Evolutionary conservation across 2,113 vertebrate genomes (phyloP).

Genomic region (Oryzias javanicus): DNA sequence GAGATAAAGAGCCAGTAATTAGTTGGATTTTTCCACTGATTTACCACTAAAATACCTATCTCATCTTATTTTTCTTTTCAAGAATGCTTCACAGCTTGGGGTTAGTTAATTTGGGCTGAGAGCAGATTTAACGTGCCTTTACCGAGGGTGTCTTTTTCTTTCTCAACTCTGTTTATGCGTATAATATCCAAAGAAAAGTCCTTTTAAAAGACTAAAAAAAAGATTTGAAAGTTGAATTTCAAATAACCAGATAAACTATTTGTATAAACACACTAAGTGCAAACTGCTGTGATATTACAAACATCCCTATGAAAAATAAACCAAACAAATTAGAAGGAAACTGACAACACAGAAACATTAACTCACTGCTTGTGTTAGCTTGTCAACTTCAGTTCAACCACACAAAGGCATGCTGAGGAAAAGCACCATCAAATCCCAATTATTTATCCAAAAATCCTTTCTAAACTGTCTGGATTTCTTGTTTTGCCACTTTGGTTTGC

Average conservation of each 20-base stretch:
- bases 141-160: too few species aligned
- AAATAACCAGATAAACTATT: constrained; percentile 10
- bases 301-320: neutral
- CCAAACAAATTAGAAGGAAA: neutral
- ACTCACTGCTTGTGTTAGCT: constrained; percentile 6
- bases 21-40: constrained; percentile 47
- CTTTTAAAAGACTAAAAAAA: constrained; percentile 1
- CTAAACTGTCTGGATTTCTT: constrained; percentile 42
- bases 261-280: neutral
- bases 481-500: constrained; percentile 49
- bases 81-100: too few species aligned
- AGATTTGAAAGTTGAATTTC: constrained; percentile 12
- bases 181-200: neutral
- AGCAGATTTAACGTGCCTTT: too few species aligned
- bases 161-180: neutral
- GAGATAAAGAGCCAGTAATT: constrained; percentile 24
- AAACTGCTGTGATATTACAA: constrained; percentile 4
- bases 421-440: constrained; percentile 18
- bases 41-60: constrained; percentile 19
- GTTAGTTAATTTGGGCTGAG: too few species aligned
- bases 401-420: constrained; percentile 5
- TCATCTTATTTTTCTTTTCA: neutral
- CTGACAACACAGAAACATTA: constrained; percentile 3
- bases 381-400: constrained; percentile 1
- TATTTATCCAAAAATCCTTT: constrained; percentile 35